Evolutionary conservation across 2,888 invertebrate genomes (phyloP).

Genomic region (Gasteruption jaculator): DNA sequence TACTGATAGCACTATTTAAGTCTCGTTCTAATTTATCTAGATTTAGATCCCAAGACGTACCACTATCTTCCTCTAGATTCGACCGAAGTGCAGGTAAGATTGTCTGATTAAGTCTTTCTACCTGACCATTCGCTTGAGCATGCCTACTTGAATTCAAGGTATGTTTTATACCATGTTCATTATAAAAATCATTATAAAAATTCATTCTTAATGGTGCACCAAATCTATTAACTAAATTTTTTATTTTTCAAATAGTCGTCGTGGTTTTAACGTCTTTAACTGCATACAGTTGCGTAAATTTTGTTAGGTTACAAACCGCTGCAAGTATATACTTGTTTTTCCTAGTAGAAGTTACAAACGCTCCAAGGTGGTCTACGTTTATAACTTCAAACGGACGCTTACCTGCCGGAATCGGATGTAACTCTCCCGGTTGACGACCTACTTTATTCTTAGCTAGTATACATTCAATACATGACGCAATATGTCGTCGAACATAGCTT

Average conservation of each 20-base stretch:
- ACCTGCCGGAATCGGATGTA: conserved; percentile 27
- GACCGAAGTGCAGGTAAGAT: conserved; percentile 13
- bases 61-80: background rate
- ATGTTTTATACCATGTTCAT: conserved; percentile 18
- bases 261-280: conserved; percentile 17
- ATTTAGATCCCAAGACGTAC: conserved; percentile 8
- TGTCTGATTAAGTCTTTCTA: conserved; percentile 17
- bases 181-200: conserved; percentile 18
- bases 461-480: conserved; percentile 27
- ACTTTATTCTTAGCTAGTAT: conserved; percentile 16
- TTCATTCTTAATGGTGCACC: conserved; percentile 20
- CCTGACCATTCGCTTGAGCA: conserved; percentile 20
- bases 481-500: conserved; percentile 20
- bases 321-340: conserved; percentile 22
- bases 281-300: conserved; percentile 20
- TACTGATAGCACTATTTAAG: conserved; percentile 11
- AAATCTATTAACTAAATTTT: conserved; percentile 16
- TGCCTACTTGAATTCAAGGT: conserved; percentile 21
- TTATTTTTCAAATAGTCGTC: conserved; percentile 12
- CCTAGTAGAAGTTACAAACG: conserved; percentile 15
- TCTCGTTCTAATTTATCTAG: conserved; percentile 9
- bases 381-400: conserved; percentile 23
- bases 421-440: conserved; percentile 21
- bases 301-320: conserved; percentile 23
- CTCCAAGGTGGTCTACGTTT: conserved; percentile 24